Evolutionary conservation across 2,797 vertebrate species (phyloP).

Genomic region (Diplodus puntazzo): DNA sequence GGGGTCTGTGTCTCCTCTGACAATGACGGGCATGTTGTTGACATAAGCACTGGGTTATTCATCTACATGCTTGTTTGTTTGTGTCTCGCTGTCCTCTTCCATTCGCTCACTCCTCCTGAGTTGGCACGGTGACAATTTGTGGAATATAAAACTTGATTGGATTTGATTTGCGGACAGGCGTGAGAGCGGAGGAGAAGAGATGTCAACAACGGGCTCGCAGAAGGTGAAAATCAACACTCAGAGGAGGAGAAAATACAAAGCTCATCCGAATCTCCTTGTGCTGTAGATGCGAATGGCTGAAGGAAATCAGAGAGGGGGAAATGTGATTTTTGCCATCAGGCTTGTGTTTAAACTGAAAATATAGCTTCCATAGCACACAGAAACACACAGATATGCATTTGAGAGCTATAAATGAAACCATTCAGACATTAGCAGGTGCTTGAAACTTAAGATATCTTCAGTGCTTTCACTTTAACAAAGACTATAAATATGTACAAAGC

Average conservation of each 20-base stretch:
- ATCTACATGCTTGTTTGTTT: slow-evolving; percentile 69
- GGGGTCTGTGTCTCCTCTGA: slow-evolving; percentile 44
- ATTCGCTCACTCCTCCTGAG: slow-evolving; percentile 48
- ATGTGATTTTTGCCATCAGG: not conserved
- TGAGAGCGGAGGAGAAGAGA: slow-evolving; percentile 15
- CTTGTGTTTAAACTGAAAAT: slow-evolving; percentile 20
- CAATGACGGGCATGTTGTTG: slow-evolving; percentile 57
- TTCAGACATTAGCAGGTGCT: not conserved
- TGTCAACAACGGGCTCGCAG: slow-evolving; percentile 52
- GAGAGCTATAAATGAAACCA: not conserved
- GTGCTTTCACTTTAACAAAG: slow-evolving; percentile 32
- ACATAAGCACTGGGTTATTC: slow-evolving; percentile 60
- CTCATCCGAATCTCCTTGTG: slow-evolving; percentile 6
- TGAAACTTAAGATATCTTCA: not conserved
- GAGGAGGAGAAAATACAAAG: not conserved
- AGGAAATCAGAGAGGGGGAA: not conserved
- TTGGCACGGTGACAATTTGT: slow-evolving; percentile 43
- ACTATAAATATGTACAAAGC: slow-evolving; percentile 21
- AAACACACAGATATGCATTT: not conserved
- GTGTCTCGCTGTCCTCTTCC: slow-evolving; percentile 47
- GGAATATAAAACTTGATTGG: slow-evolving; percentile 52
- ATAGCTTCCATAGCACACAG: not conserved
- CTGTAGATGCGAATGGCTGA: slow-evolving; percentile 2
- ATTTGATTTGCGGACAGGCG: slow-evolving; percentile 41
- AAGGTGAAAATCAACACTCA: slow-evolving; percentile 33